phyloP scores from a whole-genome alignment of 2,113 vertebrate species.

The Scolopax mira region DNA sequence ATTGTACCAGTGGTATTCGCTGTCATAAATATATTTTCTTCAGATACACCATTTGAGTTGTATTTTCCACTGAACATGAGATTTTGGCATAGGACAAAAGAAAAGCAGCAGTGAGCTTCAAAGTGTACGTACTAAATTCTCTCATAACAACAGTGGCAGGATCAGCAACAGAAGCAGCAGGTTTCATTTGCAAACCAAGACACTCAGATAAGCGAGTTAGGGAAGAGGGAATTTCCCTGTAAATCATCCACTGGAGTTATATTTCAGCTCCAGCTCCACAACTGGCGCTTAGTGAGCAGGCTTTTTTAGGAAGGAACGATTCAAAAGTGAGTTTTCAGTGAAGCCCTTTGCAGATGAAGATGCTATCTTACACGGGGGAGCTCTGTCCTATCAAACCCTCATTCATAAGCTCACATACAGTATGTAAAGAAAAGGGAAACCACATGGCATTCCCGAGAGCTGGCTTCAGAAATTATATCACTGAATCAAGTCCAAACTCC shows the following conservation, averaged over 20 bases:
- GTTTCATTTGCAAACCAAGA: conserved; percentile 29
- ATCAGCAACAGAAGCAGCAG: conserved; percentile 37
- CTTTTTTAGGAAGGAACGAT: not conserved
- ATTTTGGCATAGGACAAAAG: conserved; percentile 33
- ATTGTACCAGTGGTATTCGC: not conserved
- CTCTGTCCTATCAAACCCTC: not conserved
- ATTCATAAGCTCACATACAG: not conserved
- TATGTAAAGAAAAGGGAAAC: not conserved
- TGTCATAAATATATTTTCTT: not conserved
- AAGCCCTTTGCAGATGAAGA: not conserved
- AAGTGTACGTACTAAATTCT: not conserved
- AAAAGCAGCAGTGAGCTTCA: conserved; percentile 27
- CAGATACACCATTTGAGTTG: not conserved
- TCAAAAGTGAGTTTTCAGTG: not conserved
- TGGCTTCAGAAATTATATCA: not conserved
- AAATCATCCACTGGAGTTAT: not conserved
- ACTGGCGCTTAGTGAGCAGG: not conserved
- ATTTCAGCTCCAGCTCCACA: not conserved
- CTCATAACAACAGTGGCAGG: conserved; percentile 5
- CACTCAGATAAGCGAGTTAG: not conserved
- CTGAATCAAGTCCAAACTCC: not conserved
- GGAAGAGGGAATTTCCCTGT: not conserved
- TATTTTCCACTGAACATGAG: not conserved
- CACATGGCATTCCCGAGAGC: not conserved
- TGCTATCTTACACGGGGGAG: not conserved